A percentile compares a stretch with the other conserved stretches of the same genome.
These are phyloP conservation scores for Syrista parreyssii DNA, from an alignment of 2,888 invertebrate species.

Conservation along the genomic window DNA sequence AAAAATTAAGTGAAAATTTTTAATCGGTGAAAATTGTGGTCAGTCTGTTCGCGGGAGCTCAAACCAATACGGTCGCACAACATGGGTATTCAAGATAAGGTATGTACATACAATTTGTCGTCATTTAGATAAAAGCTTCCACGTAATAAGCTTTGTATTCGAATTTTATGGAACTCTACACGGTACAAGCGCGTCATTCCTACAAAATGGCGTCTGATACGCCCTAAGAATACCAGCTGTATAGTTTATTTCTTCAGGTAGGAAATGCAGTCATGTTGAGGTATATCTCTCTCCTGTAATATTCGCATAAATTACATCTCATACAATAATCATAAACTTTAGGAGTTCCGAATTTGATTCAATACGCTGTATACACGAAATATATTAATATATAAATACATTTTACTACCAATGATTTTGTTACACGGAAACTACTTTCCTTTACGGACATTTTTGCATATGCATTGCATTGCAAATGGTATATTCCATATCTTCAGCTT, in stretches of 20 bases:
- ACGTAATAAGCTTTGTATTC: neutral
- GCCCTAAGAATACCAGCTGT: neutral
- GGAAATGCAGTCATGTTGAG: neutral
- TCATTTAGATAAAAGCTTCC: neutral
- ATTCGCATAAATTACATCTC: neutral
- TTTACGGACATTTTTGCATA: neutral
- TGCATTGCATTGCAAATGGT: neutral
- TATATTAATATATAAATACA: neutral
- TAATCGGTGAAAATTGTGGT: neutral
- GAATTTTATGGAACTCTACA: neutral
- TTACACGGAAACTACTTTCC: neutral
- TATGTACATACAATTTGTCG: neutral
- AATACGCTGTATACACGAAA: neutral
- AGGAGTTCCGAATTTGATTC: neutral
- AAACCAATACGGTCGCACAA: neutral
- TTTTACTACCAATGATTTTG: neutral
- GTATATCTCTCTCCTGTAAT: neutral
- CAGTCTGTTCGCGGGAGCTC: neutral
- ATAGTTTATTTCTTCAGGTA: neutral
- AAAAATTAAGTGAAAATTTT: neutral
- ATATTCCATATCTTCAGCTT: neutral
- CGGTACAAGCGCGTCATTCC: neutral
- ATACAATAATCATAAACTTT: neutral
- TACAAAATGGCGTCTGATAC: neutral
- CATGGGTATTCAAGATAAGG: neutral